Conservation (phyloP, 2,888 invertebrate genomes). For the Ramazzottius varieornatus region DNA sequence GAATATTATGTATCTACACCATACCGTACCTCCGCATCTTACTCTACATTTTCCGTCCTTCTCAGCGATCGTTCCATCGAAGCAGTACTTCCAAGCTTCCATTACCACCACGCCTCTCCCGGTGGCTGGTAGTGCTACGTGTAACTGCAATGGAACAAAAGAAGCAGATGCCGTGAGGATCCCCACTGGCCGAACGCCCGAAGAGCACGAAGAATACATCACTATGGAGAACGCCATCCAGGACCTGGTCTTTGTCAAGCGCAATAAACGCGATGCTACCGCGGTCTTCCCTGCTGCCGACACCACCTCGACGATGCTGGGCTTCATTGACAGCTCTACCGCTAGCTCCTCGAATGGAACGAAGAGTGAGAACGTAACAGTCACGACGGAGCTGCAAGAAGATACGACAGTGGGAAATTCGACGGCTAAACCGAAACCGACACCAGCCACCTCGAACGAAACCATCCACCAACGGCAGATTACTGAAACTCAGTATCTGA, state of each 20-base stretch:
- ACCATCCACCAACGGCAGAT: too few species aligned
- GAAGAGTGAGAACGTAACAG: not conserved
- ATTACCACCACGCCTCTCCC: not conserved
- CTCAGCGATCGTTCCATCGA: not conserved
- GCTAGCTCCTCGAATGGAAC: not conserved
- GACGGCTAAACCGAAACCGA: constrained; percentile 12
- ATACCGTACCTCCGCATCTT: too few species aligned
- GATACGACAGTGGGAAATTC: not conserved
- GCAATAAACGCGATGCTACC: not conserved
- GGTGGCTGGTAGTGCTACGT: too few species aligned
- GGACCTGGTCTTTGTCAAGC: constrained; percentile 6
- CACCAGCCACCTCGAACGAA: too few species aligned
- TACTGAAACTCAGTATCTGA: constrained; percentile 10
- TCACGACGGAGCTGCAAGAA: not conserved
- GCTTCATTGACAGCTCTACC: not conserved
- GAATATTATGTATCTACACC: not conserved
- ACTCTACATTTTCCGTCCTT: too few species aligned
- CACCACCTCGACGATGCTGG: not conserved
- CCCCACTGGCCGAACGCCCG: too few species aligned
- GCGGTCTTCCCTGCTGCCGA: not conserved
- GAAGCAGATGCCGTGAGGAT: too few species aligned
- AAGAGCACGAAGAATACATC: constrained; percentile 6
- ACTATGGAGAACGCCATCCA: constrained; percentile 6
- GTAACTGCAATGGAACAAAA: too few species aligned
- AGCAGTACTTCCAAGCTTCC: not conserved